Conservation (phyloP, 2,113 vertebrate genomes). For the Scomber colias region DNA sequence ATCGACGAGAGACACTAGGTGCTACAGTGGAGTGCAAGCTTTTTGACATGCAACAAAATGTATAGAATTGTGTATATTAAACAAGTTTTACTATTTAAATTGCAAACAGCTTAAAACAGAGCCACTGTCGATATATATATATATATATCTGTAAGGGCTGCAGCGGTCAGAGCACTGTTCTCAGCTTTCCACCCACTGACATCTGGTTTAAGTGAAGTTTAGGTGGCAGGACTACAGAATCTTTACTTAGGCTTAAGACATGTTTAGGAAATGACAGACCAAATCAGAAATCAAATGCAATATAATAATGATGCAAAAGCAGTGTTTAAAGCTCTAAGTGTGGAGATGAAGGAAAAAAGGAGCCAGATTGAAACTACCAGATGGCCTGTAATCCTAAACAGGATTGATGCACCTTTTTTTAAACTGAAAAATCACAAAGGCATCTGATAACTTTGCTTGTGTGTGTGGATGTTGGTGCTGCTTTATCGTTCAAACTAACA, state of each 20-base stretch:
- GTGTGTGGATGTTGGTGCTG: not conserved
- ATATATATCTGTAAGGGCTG: conserved; percentile 6
- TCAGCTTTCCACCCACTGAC: not conserved
- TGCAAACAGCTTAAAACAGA: not conserved
- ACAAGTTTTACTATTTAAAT: not conserved
- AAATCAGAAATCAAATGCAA: not conserved
- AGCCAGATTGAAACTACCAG: not conserved
- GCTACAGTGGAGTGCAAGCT: conserved; percentile 22
- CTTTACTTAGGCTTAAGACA: not conserved
- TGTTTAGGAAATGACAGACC: not conserved
- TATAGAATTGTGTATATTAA: not conserved
- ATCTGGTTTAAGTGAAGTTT: conserved; percentile 16
- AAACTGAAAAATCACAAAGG: not conserved
- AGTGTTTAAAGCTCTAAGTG: not conserved
- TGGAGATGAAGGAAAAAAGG: not conserved
- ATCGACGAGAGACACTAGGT: conserved; percentile 10
- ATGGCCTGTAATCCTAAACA: not conserved
- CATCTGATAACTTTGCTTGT: not conserved
- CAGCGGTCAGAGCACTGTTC: conserved; percentile 10
- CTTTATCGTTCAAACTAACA: not conserved
- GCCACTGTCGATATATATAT: not conserved
- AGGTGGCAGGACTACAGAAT: not conserved
- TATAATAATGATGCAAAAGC: not conserved
- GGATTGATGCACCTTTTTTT: no score
- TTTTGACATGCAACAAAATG: not conserved